These are phyloP conservation scores for Platerodrilus igneus DNA, from an alignment of 2,888 invertebrate genomes.

Conservation along the genomic window DNA sequence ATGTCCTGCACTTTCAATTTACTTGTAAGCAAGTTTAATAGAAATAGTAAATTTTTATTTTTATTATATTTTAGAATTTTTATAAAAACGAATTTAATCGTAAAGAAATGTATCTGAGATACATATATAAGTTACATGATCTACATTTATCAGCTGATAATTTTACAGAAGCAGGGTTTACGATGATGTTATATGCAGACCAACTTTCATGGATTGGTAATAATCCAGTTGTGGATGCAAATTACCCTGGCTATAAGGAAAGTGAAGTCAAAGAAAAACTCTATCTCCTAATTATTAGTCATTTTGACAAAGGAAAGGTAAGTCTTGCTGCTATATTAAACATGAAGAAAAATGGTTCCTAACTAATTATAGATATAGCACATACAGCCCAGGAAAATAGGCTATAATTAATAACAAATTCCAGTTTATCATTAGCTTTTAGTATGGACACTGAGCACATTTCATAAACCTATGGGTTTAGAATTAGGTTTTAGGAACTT, in stretches of 20 bases:
- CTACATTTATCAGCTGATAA: conserved; percentile 88
- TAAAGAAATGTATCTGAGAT: conserved; percentile 92
- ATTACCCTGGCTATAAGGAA: conserved; percentile 72
- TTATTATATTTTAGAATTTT: conserved; percentile 71
- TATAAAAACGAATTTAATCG: conserved; percentile 94
- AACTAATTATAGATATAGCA: too few relatives aligned
- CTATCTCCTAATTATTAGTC: conserved; percentile 83
- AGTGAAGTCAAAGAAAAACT: conserved; percentile 87
- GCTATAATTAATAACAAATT: too few relatives aligned
- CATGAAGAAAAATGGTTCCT: neutral
- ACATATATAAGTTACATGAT: conserved; percentile 92
- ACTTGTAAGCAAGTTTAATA: conserved; percentile 55
- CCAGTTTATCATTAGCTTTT: too few relatives aligned
- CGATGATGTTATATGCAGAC: conserved; percentile 89
- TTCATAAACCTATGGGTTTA: too few relatives aligned
- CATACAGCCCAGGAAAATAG: too few relatives aligned
- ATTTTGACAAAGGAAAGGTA: conserved; percentile 91
- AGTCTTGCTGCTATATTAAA: conserved; percentile 13
- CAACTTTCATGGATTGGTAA: conserved; percentile 79
- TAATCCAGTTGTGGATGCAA: conserved; percentile 60
- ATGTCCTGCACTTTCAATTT: conserved; percentile 97
- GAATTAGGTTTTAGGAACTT: too few relatives aligned
- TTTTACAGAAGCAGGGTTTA: conserved; percentile 92
- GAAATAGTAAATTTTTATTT: conserved; percentile 1
- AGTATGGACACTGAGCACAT: too few relatives aligned